phyloP scores from a whole-genome alignment of 2,797 vertebrate genomes.

The Molossus alvarezi region DNA sequence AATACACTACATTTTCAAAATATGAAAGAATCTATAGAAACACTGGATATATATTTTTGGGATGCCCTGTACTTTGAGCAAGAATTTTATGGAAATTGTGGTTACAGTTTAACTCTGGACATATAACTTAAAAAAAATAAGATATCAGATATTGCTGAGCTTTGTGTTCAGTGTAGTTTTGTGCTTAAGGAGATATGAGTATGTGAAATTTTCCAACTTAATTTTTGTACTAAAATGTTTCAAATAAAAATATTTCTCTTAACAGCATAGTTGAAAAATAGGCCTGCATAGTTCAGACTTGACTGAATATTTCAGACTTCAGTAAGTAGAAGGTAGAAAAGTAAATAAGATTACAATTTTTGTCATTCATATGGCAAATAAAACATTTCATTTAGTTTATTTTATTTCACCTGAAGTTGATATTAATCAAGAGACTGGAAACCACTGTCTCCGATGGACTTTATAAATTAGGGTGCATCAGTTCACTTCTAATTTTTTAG shows the following conservation, averaged over 20 bases:
- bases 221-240: not conserved
- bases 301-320: not conserved
- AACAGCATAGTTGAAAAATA: not conserved
- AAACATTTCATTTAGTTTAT: not conserved
- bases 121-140: not conserved
- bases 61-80: not conserved
- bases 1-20: too few species aligned
- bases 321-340: not conserved
- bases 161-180: not conserved
- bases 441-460: not conserved
- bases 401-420: not conserved
- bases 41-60: too few species aligned
- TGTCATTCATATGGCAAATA: not conserved
- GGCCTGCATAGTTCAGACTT: not conserved
- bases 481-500: not conserved
- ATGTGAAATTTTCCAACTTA: not conserved
- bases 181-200: not conserved
- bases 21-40: too few species aligned
- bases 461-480: not conserved
- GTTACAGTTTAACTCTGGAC: not conserved
- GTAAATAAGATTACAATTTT: not conserved
- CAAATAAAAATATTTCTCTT: not conserved
- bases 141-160: not conserved
- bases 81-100: constrained; percentile 3
- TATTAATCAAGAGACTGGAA: not conserved